These are phyloP conservation scores for Meloidogyne exigua DNA, from an alignment of 1,140 invertebrate species.

Conservation along the genomic window DNA sequence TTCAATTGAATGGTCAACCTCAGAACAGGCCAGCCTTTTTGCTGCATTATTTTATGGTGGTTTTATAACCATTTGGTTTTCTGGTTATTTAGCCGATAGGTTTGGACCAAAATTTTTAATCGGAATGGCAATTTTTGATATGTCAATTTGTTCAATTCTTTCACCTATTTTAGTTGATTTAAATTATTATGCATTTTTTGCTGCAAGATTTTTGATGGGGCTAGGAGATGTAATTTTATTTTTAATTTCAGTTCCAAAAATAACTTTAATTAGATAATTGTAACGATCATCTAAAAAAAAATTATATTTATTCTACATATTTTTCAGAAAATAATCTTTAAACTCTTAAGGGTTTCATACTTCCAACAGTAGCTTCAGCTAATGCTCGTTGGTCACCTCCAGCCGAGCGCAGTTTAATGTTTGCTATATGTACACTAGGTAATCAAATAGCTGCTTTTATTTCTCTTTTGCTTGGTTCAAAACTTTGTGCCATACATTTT, in stretches of 20 bases:
- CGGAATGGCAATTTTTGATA: slow-evolving; percentile 22
- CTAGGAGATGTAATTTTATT: slow-evolving; percentile 30
- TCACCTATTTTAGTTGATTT: slow-evolving; percentile 23
- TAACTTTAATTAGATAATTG: too few species aligned
- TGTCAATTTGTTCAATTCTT: slow-evolving; percentile 29
- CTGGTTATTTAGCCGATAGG: slow-evolving; percentile 40
- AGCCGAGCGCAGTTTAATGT: slow-evolving; percentile 31
- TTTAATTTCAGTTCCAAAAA: too few species aligned
- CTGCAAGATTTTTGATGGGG: slow-evolving; percentile 38
- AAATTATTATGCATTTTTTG: slow-evolving; percentile 38
- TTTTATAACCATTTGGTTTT: slow-evolving; percentile 38
- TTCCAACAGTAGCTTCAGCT: slow-evolving; percentile 30
- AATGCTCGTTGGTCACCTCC: slow-evolving; percentile 36
- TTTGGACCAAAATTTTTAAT: slow-evolving; percentile 43
- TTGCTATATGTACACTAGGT: slow-evolving; percentile 40
- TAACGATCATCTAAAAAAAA: too few species aligned
- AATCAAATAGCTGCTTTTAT: slow-evolving; percentile 44
- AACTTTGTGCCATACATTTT: slow-evolving; percentile 42
- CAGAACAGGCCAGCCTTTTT: slow-evolving; percentile 36
- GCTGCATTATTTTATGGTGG: slow-evolving; percentile 38
- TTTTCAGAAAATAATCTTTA: too few species aligned
- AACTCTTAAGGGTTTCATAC: slow-evolving; percentile 30
- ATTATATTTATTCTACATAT: too few species aligned
- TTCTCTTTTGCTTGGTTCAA: slow-evolving; percentile 28
- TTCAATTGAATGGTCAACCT: slow-evolving; percentile 28